Percentiles rank a stretch among this genome's conserved stretches.
Evolutionary conservation across 2,113 vertebrate genomes (phyloP).

Genomic region (Salminus brasiliensis): DNA sequence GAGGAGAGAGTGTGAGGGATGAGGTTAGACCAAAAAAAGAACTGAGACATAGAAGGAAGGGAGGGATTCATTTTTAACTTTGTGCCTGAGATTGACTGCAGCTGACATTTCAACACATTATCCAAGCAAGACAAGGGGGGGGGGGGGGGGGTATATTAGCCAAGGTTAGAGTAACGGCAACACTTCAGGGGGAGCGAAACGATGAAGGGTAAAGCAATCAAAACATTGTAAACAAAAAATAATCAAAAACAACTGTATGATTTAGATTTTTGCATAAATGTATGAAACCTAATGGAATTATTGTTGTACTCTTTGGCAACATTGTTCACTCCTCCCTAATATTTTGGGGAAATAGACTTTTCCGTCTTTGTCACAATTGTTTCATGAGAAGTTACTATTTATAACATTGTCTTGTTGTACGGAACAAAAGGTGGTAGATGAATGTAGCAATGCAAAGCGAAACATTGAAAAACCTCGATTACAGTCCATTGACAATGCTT

Average conservation of each 20-base stretch:
- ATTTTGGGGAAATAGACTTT: not conserved
- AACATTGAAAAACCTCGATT: not conserved
- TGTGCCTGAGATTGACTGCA: conserved; percentile 43
- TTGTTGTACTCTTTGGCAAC: conserved; percentile 14
- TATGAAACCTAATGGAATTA: conserved; percentile 14
- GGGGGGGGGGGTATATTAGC: conserved; percentile 51
- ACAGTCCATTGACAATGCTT: not conserved
- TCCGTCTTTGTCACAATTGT: not conserved
- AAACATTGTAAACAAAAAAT: not conserved
- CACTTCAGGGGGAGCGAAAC: conserved; percentile 23
- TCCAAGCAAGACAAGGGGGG: conserved; percentile 22
- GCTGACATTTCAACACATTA: conserved; percentile 35
- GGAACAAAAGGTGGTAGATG: conserved; percentile 17
- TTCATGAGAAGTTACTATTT: conserved; percentile 23
- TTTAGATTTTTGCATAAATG: conserved; percentile 52
- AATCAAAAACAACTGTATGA: conserved; percentile 44
- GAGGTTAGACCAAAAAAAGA: conserved; percentile 10
- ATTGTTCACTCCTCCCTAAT: conserved; percentile 6
- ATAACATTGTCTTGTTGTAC: conserved; percentile 2
- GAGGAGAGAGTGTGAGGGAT: not conserved
- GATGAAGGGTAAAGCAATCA: conserved; percentile 17
- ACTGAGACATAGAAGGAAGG: conserved; percentile 15
- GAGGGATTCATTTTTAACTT: conserved; percentile 39
- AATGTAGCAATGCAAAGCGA: not conserved
- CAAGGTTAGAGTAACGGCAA: conserved; percentile 28